Conservation (phyloP, 2,888 invertebrate genomes). For the Drosophila algonquin region DNA sequence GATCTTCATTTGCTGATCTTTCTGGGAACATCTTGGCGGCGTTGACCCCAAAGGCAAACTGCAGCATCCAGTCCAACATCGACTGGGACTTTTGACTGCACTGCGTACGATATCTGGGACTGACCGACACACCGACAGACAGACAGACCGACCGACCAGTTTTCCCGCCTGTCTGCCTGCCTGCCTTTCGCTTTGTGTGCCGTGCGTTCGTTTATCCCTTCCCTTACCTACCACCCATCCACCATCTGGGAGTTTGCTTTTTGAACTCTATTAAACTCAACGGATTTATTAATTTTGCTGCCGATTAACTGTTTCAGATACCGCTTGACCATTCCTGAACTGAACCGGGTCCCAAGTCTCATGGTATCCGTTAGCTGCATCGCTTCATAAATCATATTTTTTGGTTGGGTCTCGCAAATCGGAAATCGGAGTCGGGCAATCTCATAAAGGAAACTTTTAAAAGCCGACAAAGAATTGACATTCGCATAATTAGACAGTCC, state of each 20-base stretch:
- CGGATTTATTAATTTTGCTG: slow-evolving; percentile 78
- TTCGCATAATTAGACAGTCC: slow-evolving; percentile 43
- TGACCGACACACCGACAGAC: slow-evolving; percentile 1
- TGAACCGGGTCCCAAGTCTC: slow-evolving; percentile 20
- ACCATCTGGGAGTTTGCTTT: slow-evolving; percentile 38
- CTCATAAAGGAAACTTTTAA: slow-evolving; percentile 19
- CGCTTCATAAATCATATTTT: slow-evolving; percentile 70
- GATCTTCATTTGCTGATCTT: slow-evolving; percentile 83
- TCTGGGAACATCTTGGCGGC: slow-evolving; percentile 82
- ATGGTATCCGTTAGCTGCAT: slow-evolving; percentile 69
- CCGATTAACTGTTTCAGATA: slow-evolving; percentile 78
- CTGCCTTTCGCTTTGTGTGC: slow-evolving; percentile 40
- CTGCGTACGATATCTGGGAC: slow-evolving; percentile 56
- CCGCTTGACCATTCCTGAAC: slow-evolving; percentile 53
- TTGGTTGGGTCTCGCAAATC: slow-evolving; percentile 52
- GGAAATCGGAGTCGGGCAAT: slow-evolving; percentile 47
- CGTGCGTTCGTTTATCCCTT: slow-evolving; percentile 33
- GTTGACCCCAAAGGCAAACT: slow-evolving; percentile 72
- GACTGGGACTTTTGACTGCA: slow-evolving; percentile 47
- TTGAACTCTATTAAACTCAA: slow-evolving; percentile 82
- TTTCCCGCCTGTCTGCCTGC: slow-evolving; percentile 14
- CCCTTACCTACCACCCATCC: background rate
- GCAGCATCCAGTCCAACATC: slow-evolving; percentile 27
- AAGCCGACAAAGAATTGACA: slow-evolving; percentile 64
- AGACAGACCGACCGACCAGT: slow-evolving; percentile 47